Conservation (phyloP, 1,140 invertebrate species). For the Temnothorax nylanderi region DNA sequence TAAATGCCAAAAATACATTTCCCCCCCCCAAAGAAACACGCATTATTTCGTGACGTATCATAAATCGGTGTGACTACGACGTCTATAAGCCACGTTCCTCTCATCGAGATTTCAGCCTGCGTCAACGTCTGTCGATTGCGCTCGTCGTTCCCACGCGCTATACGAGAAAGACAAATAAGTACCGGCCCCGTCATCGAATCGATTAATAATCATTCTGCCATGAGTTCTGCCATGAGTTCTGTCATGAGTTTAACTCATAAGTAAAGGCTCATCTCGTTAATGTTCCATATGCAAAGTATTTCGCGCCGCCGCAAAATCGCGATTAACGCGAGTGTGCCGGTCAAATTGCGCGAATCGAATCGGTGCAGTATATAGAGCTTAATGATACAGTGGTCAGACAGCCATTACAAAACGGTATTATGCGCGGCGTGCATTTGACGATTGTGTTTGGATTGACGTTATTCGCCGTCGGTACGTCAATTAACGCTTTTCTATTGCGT, state of each 20-base stretch:
- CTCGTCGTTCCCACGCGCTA: background rate
- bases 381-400: constrained; percentile 41
- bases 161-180: constrained; percentile 45
- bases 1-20: background rate
- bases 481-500: constrained; percentile 32
- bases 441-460: constrained; percentile 43
- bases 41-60: background rate
- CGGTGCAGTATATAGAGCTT: constrained; percentile 6
- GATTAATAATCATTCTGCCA: constrained; percentile 59
- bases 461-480: constrained; percentile 19
- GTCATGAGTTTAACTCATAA: constrained; percentile 2
- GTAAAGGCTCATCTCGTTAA: background rate
- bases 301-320: background rate
- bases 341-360: constrained; percentile 30
- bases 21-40: background rate
- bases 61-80: background rate
- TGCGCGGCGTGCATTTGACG: constrained; percentile 30
- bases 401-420: constrained; percentile 48
- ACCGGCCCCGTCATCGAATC: constrained; percentile 32
- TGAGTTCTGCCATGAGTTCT: too few relatives aligned
- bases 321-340: constrained; percentile 27
- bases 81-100: background rate
- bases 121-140: background rate
- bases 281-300: constrained; percentile 24
- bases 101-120: background rate